Base-by-base conservation (phyloP, 2,797 vertebrate species). In the Chelidonichthys spinosus region DNA sequence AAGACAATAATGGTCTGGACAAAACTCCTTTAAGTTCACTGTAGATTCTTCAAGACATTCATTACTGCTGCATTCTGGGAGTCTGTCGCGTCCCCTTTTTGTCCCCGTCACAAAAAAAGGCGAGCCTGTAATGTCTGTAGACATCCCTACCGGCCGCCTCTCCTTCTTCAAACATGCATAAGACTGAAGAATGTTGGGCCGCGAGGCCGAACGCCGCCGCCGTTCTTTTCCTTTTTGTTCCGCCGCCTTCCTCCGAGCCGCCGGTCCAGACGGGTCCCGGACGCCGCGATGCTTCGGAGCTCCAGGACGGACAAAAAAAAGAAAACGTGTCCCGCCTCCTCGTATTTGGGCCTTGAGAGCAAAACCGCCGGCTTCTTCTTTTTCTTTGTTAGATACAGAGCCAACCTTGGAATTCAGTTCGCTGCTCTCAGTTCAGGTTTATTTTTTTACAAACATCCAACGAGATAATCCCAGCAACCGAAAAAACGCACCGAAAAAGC, bases 391-490 rank as follows among this genome's bases (percentile, higher is more conserved):
- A 33, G n/a, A 11, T n/a, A 70, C 46, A 46, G 47, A 60, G 50
- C 35, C 50, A 25, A 37, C 49, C 25, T 35, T 46, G 63, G 62
- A 77, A 50, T 78, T 64, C 54, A n/a, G 69, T 58, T 39, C 6
- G 2, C 36, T 54, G 44, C 46, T 18, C 49, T 76, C 17, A 43
- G 62, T 72, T 74, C 18, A 35, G 6, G 1, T 42, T 42, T 14
- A 37, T n/a, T 32, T 37, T 8, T 62, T 63, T 66, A 68, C 55
- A 9, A 72, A 69, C 25, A 73, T 52, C 32, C 42, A 35, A 61
- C 42, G 32, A 61, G 72, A 66, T 72, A 54, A 82, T 83, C 84
- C 68, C 37, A 18, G 81, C 85, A 84, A 84, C 82, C 72, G 63
- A n/a, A 88, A 79, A 52, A 69, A 66, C 76, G 60, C 42, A 73